These are phyloP conservation scores for Pogonomyrmex californicus DNA, from an alignment of 1,140 invertebrate genomes.

Conservation along the genomic window DNA sequence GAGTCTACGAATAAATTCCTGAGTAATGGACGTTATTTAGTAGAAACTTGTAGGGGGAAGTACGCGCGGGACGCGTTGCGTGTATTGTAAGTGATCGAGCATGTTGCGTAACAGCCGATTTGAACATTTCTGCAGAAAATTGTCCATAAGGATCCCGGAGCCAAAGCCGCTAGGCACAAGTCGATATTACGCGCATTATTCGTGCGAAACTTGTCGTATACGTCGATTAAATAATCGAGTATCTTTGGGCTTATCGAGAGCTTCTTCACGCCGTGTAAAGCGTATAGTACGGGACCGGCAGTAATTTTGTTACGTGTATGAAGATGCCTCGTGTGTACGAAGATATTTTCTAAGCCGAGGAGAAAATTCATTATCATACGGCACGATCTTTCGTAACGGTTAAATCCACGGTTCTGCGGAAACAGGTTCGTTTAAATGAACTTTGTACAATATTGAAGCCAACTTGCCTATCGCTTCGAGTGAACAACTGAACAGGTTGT, in stretches of 20 bases:
- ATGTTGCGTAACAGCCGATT: slow-evolving; percentile 43
- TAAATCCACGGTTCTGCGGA: slow-evolving; percentile 53
- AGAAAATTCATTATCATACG: slow-evolving; percentile 52
- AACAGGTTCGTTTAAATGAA: slow-evolving; percentile 67
- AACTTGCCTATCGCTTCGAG: slow-evolving; percentile 45
- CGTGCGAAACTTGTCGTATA: slow-evolving; percentile 35
- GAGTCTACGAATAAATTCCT: slow-evolving; percentile 56
- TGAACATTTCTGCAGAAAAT: slow-evolving; percentile 21
- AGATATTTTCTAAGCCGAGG: slow-evolving; percentile 18
- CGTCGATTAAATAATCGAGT: slow-evolving; percentile 60
- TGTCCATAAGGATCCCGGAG: slow-evolving; percentile 1
- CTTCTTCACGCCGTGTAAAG: slow-evolving; percentile 43
- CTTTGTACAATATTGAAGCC: slow-evolving; percentile 24
- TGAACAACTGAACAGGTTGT: slow-evolving; percentile 45
- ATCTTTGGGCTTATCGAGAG: slow-evolving; percentile 54
- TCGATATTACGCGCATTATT: slow-evolving; percentile 49
- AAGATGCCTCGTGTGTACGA: slow-evolving; percentile 16
- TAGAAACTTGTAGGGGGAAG: slow-evolving; percentile 12
- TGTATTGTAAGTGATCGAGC: slow-evolving; percentile 49
- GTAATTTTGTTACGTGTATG: slow-evolving; percentile 45
- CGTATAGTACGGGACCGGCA: slow-evolving; percentile 18
- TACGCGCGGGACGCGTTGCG: slow-evolving; percentile 29
- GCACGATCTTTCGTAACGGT: slow-evolving; percentile 48
- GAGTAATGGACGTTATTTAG: slow-evolving; percentile 58
- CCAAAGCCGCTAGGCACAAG: not conserved